A percentile compares a stretch with the other conserved stretches of the same genome.
Evolutionary conservation across 2,797 vertebrate genomes (phyloP).

Genomic region (Crax fasciolata): DNA sequence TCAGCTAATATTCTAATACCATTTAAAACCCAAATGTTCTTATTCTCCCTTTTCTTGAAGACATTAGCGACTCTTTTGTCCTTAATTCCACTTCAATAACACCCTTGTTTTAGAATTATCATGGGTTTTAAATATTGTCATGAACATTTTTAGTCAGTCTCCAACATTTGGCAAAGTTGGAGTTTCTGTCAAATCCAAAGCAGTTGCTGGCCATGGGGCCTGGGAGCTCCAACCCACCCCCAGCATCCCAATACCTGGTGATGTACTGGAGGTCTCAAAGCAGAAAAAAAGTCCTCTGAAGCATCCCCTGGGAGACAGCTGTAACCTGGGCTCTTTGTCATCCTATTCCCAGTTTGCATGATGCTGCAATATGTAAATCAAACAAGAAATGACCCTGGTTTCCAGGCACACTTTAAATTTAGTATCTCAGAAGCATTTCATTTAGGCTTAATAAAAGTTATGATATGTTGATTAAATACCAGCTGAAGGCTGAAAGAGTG

Average conservation of each 20-base stretch:
- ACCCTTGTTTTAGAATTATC: conserved; percentile 64
- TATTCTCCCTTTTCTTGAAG: conserved; percentile 58
- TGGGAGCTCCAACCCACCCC: background rate
- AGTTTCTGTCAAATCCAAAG: background rate
- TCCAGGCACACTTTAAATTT: conserved; percentile 78
- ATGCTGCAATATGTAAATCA: conserved; percentile 76
- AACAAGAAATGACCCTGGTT: conserved; percentile 64
- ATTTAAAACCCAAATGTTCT: conserved; percentile 44
- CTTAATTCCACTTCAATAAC: conserved; percentile 55
- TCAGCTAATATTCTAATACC: conserved; percentile 54
- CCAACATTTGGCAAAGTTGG: conserved; percentile 48
- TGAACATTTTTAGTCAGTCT: conserved; percentile 4
- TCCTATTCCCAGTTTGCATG: conserved; percentile 25
- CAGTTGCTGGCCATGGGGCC: background rate
- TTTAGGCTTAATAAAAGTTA: conserved; percentile 82
- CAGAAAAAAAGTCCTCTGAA: background rate
- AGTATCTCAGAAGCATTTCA: conserved; percentile 76
- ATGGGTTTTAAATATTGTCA: conserved; percentile 50
- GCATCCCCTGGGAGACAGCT: background rate
- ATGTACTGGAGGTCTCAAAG: background rate
- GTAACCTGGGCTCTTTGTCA: background rate
- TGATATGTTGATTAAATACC: conserved; percentile 81
- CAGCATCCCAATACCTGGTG: background rate
- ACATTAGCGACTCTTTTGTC: conserved; percentile 53
- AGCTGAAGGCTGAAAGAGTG: conserved; percentile 75